Evolutionary conservation across 1,140 invertebrate species (phyloP).

Genomic region (Neodiprion pinetum): DNA sequence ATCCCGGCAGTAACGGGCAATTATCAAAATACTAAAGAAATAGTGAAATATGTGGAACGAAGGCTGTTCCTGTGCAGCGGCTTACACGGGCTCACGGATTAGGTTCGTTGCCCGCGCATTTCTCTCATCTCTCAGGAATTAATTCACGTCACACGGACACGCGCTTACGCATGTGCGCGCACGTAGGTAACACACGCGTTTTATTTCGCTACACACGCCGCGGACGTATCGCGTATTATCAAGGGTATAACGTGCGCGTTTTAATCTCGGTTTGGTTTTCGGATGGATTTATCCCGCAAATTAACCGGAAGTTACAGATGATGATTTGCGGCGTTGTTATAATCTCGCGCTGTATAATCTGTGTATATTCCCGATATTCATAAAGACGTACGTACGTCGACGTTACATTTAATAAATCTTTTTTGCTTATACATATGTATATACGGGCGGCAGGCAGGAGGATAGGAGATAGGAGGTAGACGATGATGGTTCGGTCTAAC

Average conservation of each 20-base stretch:
- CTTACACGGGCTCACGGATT: background rate
- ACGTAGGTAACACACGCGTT: too few species aligned
- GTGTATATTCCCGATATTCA: background rate
- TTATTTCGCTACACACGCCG: too few species aligned
- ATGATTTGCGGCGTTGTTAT: background rate
- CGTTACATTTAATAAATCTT: background rate
- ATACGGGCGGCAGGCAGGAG: too few species aligned
- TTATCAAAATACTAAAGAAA: slow-evolving; percentile 4
- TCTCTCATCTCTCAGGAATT: background rate
- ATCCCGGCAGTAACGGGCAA: background rate
- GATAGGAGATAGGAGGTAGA: too few species aligned
- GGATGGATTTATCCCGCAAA: background rate
- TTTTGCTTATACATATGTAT: too few species aligned
- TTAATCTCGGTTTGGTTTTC: background rate
- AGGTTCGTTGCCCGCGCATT: slow-evolving; percentile 2
- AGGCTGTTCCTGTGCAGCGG: background rate
- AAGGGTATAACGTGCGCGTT: background rate
- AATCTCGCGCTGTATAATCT: background rate
- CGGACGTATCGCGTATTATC: background rate
- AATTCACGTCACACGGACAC: too few species aligned
- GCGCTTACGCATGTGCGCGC: too few species aligned
- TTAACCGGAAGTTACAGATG: background rate
- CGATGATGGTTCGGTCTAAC: background rate
- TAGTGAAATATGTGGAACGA: slow-evolving; percentile 1
- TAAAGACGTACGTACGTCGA: too few species aligned